These are phyloP conservation scores for Numida meleagris DNA, from an alignment of 2,113 vertebrate genomes.

Conservation along the genomic window DNA sequence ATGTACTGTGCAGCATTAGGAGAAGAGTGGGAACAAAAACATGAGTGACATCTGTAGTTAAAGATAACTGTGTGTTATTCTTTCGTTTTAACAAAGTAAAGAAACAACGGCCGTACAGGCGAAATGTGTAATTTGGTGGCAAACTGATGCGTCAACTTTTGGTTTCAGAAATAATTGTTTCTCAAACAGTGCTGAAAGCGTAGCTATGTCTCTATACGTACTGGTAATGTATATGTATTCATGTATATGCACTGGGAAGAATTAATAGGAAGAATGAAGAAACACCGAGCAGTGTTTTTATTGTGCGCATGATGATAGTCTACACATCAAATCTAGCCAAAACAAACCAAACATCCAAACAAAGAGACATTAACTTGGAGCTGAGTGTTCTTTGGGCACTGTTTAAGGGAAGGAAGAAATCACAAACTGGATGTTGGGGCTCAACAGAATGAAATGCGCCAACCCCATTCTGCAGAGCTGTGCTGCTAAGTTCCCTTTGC, in stretches of 20 bases:
- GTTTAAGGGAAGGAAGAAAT: not conserved
- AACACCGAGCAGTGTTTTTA: not conserved
- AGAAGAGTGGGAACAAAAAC: constrained; percentile 5
- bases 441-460: not conserved
- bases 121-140: not conserved
- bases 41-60: not conserved
- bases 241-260: not conserved
- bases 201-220: not conserved
- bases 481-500: not conserved
- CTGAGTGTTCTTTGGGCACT: not conserved
- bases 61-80: not conserved
- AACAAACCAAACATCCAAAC: not conserved
- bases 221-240: not conserved
- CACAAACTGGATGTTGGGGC: not conserved
- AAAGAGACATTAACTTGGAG: not conserved
- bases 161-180: not conserved
- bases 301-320: not conserved
- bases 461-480: not conserved
- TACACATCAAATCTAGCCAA: not conserved
- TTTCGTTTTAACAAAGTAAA: not conserved
- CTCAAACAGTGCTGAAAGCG: not conserved
- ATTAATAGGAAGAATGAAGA: not conserved
- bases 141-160: not conserved
- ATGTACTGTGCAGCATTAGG: not conserved
- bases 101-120: not conserved